Conservation (phyloP, 2,113 vertebrate genomes). For the Burhinus oedicnemus region DNA sequence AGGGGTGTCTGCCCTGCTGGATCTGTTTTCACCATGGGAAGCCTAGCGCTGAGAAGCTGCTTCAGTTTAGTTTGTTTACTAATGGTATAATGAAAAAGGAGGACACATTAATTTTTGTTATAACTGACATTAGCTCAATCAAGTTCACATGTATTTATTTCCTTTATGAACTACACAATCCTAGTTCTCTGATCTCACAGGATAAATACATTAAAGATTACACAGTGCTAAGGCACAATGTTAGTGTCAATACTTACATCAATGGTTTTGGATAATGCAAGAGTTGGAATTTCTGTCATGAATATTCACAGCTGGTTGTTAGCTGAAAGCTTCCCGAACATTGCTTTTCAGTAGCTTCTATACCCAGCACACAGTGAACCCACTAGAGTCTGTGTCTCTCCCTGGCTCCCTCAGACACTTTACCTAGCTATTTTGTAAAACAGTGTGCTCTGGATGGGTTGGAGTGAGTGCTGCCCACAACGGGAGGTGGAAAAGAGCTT, state of each 20-base stretch:
- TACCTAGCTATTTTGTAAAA: neutral
- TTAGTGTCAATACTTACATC: neutral
- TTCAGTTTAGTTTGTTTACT: neutral
- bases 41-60: neutral
- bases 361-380: neutral
- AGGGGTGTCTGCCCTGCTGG: neutral
- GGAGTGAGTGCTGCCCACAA: fast-evolving
- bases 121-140: neutral
- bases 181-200: neutral
- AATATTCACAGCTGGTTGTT: neutral
- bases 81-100: neutral
- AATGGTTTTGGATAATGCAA: neutral
- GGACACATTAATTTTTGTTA: neutral
- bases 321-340: neutral
- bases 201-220: constrained; percentile 4
- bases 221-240: neutral
- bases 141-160: neutral
- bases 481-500: neutral
- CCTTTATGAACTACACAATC: neutral
- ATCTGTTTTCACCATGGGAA: neutral
- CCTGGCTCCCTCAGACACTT: neutral
- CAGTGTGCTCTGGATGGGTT: neutral
- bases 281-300: neutral
- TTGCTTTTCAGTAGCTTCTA: neutral
- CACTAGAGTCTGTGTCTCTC: neutral